Conservation (phyloP, 2,888 invertebrate genomes). For the Spodoptera exigua region DNA sequence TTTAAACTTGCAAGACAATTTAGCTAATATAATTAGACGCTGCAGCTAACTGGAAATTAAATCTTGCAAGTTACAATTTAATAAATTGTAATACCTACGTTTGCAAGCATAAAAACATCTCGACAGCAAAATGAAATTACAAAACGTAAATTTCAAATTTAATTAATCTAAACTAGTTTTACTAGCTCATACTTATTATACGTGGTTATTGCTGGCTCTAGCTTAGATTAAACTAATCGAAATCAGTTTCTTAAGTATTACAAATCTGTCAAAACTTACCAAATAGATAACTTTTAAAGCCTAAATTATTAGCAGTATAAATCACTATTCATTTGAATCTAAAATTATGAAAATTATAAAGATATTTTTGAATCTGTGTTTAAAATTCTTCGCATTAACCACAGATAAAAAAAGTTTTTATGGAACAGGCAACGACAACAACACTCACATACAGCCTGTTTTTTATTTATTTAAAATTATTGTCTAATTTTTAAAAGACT, state of each 20-base stretch:
- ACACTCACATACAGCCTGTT: too few species aligned
- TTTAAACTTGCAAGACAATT: constrained; percentile 1
- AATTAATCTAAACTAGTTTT: constrained; percentile 26
- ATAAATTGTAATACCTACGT: constrained; percentile 22
- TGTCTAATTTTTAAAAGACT: too few species aligned
- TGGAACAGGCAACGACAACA: background rate
- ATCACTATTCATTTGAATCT: too few species aligned
- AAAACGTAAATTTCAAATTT: constrained; percentile 25
- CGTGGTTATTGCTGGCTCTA: constrained; percentile 4
- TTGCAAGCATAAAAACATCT: constrained; percentile 28
- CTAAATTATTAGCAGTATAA: too few species aligned
- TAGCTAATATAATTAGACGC: constrained; percentile 5
- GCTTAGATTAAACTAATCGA: constrained; percentile 6
- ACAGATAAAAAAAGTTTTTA: constrained; percentile 10
- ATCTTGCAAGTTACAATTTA: constrained; percentile 26
- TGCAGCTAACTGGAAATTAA: background rate
- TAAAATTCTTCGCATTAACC: constrained; percentile 17
- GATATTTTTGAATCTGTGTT: too few species aligned
- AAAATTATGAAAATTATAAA: background rate
- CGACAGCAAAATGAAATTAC: constrained; percentile 17
- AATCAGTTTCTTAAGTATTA: constrained; percentile 9
- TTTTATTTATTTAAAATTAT: too few species aligned
- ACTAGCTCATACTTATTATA: constrained; percentile 11
- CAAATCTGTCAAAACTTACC: constrained; percentile 21
- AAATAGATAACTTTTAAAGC: constrained; percentile 6